Evolutionary conservation across 2,888 invertebrate species (phyloP).

Genomic region (Amblyteles armatorius): DNA sequence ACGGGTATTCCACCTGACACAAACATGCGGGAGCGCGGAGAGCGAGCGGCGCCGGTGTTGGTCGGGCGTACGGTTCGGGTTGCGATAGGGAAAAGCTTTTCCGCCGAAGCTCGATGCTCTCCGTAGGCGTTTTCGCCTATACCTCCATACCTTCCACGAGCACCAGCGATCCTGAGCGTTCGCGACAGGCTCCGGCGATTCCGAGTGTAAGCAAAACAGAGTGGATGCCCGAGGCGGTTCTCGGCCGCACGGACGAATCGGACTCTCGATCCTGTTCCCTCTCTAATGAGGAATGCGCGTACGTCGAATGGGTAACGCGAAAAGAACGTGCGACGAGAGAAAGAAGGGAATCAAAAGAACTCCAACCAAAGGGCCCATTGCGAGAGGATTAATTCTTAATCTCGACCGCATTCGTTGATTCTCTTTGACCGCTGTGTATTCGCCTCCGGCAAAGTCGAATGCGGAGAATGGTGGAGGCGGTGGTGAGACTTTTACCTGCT

Average conservation of each 20-base stretch:
- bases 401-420: conserved; percentile 6
- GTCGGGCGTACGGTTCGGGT: conserved; percentile 10
- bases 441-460: neutral
- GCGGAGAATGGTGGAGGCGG: neutral
- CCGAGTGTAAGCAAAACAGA: neutral
- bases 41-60: neutral
- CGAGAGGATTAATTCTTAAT: conserved; percentile 22
- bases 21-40: conserved; percentile 50
- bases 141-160: conserved; percentile 4
- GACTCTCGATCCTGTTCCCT: neutral
- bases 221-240: neutral
- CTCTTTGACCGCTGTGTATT: neutral
- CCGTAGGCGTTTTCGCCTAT: conserved; percentile 35
- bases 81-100: conserved; percentile 46
- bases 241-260: neutral
- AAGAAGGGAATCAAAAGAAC: neutral
- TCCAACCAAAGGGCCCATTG: neutral
- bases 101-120: conserved; percentile 28
- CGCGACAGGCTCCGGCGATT: neutral
- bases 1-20: conserved; percentile 68
- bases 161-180: conserved; percentile 3
- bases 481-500: conserved; percentile 6
- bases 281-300: neutral
- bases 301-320: neutral
- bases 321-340: neutral